phyloP scores from a whole-genome alignment of 2,797 vertebrate species.

The Agapornis canus region DNA sequence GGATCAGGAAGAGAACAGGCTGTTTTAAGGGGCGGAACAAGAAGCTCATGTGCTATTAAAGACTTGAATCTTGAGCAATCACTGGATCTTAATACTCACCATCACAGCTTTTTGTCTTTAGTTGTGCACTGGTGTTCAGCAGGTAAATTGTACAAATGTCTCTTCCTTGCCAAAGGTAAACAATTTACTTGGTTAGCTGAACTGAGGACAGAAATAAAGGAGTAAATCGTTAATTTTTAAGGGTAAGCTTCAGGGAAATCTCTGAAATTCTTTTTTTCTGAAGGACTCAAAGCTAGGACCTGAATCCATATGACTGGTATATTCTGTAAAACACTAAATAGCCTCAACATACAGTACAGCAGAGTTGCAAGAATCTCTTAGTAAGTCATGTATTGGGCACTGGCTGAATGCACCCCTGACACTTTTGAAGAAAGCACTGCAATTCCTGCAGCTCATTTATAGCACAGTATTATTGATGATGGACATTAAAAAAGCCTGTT shows the following conservation, averaged over 20 bases:
- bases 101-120: neutral
- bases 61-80: neutral
- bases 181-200: neutral
- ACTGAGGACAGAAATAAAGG: neutral
- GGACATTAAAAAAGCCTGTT: neutral
- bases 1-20: neutral
- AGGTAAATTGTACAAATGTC: neutral
- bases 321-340: neutral
- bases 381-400: no score
- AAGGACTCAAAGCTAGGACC: neutral
- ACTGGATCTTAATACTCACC: neutral
- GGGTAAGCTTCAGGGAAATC: neutral
- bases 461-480: neutral
- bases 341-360: neutral
- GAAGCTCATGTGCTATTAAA: neutral
- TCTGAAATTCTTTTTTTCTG: neutral
- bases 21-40: neutral
- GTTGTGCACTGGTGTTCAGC: neutral
- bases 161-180: neutral
- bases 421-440: neutral
- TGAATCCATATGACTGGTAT: neutral
- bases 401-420: neutral
- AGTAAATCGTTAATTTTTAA: neutral
- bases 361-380: neutral
- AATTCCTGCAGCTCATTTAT: neutral